Percentiles rank a stretch among this genome's conserved stretches.
phyloP scores from a whole-genome alignment of 2,888 invertebrate genomes.

The Pammene aurita region DNA sequence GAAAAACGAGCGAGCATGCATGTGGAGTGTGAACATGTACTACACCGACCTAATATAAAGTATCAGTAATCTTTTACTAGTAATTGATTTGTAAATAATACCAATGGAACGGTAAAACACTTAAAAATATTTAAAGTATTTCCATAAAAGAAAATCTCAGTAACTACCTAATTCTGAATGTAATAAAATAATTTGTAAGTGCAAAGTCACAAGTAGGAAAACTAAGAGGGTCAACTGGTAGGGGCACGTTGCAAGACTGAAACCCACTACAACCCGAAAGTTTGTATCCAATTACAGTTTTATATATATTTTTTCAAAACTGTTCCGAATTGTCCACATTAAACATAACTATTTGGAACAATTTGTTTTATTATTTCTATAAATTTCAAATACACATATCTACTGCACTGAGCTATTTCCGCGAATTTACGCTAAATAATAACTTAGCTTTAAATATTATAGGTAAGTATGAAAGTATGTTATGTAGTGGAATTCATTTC shows the following conservation, averaged over 20 bases:
- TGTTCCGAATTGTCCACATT: conserved; percentile 71
- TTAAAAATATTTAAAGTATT: conserved; percentile 7
- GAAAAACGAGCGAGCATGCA: conserved; percentile 7
- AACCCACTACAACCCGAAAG: conserved; percentile 53
- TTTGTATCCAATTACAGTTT: conserved; percentile 61
- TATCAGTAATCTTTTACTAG: conserved; percentile 30
- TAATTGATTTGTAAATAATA: conserved; percentile 31
- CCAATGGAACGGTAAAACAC: conserved; percentile 7
- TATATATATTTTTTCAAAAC: conserved; percentile 72
- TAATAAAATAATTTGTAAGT: conserved; percentile 27
- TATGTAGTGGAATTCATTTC: no score
- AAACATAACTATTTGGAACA: conserved; percentile 64
- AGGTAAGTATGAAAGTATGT: no score
- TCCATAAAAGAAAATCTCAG: conserved; percentile 1
- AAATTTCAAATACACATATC: neutral
- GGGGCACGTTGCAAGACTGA: conserved; percentile 66
- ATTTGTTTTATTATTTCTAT: conserved; percentile 46
- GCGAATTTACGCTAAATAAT: no score
- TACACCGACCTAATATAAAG: conserved; percentile 14
- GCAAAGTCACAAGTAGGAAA: conserved; percentile 31
- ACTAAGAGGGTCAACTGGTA: conserved; percentile 62
- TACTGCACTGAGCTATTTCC: no score
- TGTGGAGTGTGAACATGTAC: conserved; percentile 7
- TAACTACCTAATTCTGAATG: conserved; percentile 24
- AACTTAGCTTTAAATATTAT: no score